phyloP scores from a whole-genome alignment of 2,113 vertebrate genomes.

The Zapornia atra region DNA sequence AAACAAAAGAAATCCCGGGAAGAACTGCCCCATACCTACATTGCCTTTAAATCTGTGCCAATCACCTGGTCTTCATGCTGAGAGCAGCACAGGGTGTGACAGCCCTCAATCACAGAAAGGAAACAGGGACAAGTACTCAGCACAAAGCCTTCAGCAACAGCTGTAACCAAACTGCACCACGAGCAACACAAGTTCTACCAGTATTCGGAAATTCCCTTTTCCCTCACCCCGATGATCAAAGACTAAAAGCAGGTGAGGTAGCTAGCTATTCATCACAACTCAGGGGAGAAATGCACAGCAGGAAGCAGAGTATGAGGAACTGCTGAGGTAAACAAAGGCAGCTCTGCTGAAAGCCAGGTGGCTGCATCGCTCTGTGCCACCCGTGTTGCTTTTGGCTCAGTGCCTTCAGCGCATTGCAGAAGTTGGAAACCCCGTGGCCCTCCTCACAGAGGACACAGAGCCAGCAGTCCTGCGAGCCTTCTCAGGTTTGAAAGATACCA shows the following conservation, averaged over 20 bases:
- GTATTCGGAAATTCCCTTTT: not conserved
- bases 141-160: not conserved
- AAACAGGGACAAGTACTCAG: rapidly evolving
- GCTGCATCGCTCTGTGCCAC: not conserved
- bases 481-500: not conserved
- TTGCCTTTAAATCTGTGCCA: not conserved
- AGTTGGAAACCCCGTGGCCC: not conserved
- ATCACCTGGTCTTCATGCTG: rapidly evolving
- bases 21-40: not conserved
- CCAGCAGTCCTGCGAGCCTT: not conserved
- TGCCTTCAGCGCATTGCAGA: not conserved
- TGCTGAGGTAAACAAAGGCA: not conserved
- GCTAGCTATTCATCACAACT: not conserved
- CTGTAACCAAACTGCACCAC: not conserved
- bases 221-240: not conserved
- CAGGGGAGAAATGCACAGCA: not conserved
- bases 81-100: not conserved
- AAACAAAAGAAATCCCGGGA: not conserved
- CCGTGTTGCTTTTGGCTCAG: not conserved
- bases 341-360: not conserved
- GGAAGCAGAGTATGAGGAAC: not conserved
- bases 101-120: not conserved
- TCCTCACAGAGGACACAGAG: not conserved
- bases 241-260: not conserved
- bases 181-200: not conserved